A percentile compares a stretch with the other conserved stretches of the same genome.
Evolutionary conservation across 2,797 vertebrate genomes (phyloP).

Genomic region (Syngnathus rostellatus): DNA sequence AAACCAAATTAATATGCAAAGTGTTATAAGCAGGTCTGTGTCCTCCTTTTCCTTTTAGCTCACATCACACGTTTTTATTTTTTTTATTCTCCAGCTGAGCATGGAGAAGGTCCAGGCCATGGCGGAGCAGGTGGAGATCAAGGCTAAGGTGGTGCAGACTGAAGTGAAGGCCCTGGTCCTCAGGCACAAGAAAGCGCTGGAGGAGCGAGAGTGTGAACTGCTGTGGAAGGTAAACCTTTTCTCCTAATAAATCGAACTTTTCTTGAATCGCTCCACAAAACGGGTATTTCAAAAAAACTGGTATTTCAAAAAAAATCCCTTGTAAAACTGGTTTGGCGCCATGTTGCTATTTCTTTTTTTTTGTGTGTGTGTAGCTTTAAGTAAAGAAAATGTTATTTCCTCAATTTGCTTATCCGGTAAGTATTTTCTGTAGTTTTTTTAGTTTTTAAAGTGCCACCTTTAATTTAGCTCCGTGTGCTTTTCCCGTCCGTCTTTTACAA

Average conservation of each 20-base stretch:
- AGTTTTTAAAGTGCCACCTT: too few species aligned
- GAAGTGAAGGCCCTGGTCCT: slow-evolving; percentile 94
- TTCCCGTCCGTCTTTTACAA: too few species aligned
- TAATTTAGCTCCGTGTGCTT: too few species aligned
- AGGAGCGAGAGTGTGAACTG: slow-evolving; percentile 94
- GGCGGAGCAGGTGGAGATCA: slow-evolving; percentile 96
- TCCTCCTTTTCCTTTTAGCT: not conserved
- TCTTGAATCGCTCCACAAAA: too few species aligned
- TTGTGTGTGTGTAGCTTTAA: not conserved
- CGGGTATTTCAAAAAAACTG: too few species aligned
- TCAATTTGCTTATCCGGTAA: too few species aligned
- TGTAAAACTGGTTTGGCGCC: too few species aligned
- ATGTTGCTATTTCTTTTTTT: not conserved
- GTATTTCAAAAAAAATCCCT: too few species aligned
- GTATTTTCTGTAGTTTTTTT: too few species aligned
- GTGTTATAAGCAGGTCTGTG: not conserved
- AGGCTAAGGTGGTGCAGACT: slow-evolving; percentile 92
- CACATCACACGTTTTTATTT: not conserved
- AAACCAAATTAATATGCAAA: not conserved
- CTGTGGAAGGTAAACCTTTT: slow-evolving; percentile 86
- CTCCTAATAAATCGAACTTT: too few species aligned
- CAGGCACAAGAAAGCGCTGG: slow-evolving; percentile 89
- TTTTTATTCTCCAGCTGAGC: slow-evolving; percentile 75
- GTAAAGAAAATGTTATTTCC: too few species aligned
- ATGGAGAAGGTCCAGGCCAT: slow-evolving; percentile 96